Evolutionary conservation across 2,113 vertebrate genomes (phyloP), one percentile per base, ranked within the genome.

Genomic region (Psittacus erithacus): DNA sequence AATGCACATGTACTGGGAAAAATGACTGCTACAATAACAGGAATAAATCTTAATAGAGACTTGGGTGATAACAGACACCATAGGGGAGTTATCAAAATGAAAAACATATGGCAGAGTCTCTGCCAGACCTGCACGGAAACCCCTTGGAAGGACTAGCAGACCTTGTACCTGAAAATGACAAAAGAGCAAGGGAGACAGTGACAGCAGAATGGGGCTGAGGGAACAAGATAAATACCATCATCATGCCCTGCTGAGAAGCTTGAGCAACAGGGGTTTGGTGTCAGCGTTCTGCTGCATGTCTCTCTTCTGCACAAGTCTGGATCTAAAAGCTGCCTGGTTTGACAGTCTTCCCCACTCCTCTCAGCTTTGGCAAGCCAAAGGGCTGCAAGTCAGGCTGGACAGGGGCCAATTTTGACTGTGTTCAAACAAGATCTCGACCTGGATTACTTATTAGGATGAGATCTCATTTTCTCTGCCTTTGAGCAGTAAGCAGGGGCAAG

Each of bases 41-140:
- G 94, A 97, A 97, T 97, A 97, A 97, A 97, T 97, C 96, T 96
- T 96, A 97, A 97, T 96, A 97, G 95, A 96, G 94, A 74, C 93
- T 95, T 86, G 88, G 95, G 96, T 84, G 96, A 97, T 95, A 97
- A 97, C 96, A 97, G 96, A 92, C 94, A 94, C 89, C 92, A 90
- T 90, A 95, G 90, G 96, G 95, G 95, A 96, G 92, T 95, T 92
- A 96, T 93, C 95, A 90, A 88, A 96, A 97, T 97, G 91, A 76
- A 96, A 97, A 97, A 88, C 95, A 96, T 41, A 94, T 93, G 96
- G 88, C 82, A 64, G 70, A 0, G 1, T 67, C 81, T 91, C 75
- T 82, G 87, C 90, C 93, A 97, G 92, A 94, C 92, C 94, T 94
- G 87, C 79, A 59, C 8, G 44, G 94, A 97, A 95, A 96, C 28